Base-by-base conservation (phyloP, 1,140 invertebrate species). In the Bombus soroeensis region DNA sequence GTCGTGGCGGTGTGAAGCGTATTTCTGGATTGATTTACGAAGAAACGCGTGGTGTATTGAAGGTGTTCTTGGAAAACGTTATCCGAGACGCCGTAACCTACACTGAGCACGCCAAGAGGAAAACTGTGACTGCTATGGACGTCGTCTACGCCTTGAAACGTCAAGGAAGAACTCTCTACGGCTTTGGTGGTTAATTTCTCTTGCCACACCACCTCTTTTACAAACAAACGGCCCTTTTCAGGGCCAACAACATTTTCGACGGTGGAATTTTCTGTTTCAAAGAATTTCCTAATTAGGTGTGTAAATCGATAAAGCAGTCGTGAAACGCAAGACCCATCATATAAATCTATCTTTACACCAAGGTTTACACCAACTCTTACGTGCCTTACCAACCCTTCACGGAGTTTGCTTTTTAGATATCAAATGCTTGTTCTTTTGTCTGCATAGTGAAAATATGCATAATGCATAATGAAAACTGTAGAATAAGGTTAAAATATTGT, bases 11-110 rank as follows among this genome's bases (percentile, higher is more conserved):
- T 53, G 89, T 90, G 1, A 90, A 90, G 22, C 89, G 89, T 86
- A 90, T 90, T 15, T 90, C 89, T 37, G 89, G 89, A 9, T 78
- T 90, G 83, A 90, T 90, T 22, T 90, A 90, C 73, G 89, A 90
- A 66, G 89, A 90, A 53, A 90, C 89, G 18, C 86, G 89, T 2
- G 89, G 89, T 73, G 89, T 90, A 0, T 3, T 90, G 18, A 90
- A 90, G 9, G 89, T 90, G 9, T 90, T 90, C 59, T 81, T 90
- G 3, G 89, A 90, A 28, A 90, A 90, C 43, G 89, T 90, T 4
- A 90, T 90, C n/a, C 89, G 89, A 22, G 89, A 90, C 43, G 88
- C 89, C 25, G 89, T 90, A 3, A 90, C 88, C 0, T 90, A 90
- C 64, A 90, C 88, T 10, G 89, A 90, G 4, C 89, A 90, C 43